Conservation (phyloP, 2,888 invertebrate genomes). For the Chymomyza caudatula region DNA sequence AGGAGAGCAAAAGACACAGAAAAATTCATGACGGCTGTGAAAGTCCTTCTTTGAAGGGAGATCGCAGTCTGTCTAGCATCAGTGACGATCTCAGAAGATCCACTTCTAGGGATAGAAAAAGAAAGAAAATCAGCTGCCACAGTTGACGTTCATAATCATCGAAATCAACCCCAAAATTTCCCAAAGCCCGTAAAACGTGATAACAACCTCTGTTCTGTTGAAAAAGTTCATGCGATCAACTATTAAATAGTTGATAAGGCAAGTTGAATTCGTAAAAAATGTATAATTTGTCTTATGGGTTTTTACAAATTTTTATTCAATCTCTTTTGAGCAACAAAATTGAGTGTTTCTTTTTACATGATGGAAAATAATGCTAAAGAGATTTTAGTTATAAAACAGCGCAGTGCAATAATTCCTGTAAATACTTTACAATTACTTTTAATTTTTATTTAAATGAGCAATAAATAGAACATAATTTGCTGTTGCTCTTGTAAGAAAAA, state of each 20-base stretch:
- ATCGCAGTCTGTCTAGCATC: too few relatives aligned
- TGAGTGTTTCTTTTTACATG: slow-evolving; percentile 33
- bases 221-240: not conserved
- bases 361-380: slow-evolving; percentile 49
- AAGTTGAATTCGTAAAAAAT: not conserved
- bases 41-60: too few relatives aligned
- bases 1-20: too few relatives aligned
- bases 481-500: slow-evolving; percentile 15
- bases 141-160: not conserved
- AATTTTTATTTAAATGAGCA: slow-evolving; percentile 1
- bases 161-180: not conserved
- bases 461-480: slow-evolving; percentile 53
- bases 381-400: slow-evolving; percentile 37
- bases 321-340: slow-evolving; percentile 54
- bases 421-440: slow-evolving; percentile 53
- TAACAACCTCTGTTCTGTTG: not conserved
- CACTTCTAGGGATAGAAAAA: too few relatives aligned
- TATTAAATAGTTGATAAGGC: not conserved
- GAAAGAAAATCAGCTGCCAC: not conserved
- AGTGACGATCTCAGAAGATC: too few relatives aligned
- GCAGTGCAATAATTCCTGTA: slow-evolving; percentile 33
- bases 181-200: not conserved
- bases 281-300: slow-evolving; percentile 31
- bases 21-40: too few relatives aligned
- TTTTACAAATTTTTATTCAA: slow-evolving; percentile 64